A percentile compares a stretch with the other conserved stretches of the same genome.
Conservation (phyloP, 1,140 invertebrate genomes). For the Cotesia glomerata region DNA sequence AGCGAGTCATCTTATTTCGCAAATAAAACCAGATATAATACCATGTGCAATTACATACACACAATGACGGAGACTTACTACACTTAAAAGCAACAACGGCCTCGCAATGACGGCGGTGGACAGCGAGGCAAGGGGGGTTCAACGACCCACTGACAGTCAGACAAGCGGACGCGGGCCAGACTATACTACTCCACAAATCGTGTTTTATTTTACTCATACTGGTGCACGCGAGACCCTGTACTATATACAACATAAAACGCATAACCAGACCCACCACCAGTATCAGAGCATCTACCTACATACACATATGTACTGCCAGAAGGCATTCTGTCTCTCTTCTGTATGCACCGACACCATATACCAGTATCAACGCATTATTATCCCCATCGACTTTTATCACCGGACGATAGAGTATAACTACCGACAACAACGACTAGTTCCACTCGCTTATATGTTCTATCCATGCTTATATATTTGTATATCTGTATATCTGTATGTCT, state of each 20-base stretch:
- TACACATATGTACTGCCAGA: too few relatives aligned
- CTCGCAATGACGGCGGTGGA: constrained; percentile 31
- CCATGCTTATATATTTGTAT: neutral
- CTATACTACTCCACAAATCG: constrained; percentile 39
- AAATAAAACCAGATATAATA: neutral
- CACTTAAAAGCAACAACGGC: neutral
- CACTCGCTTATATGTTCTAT: neutral
- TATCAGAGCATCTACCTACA: too few relatives aligned
- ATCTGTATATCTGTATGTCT: too few relatives aligned
- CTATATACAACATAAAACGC: too few relatives aligned
- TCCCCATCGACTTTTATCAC: constrained; percentile 54
- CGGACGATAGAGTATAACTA: constrained; percentile 41
- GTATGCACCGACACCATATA: neutral
- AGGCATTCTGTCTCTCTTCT: constrained; percentile 10
- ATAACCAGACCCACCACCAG: too few relatives aligned
- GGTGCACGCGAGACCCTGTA: too few relatives aligned
- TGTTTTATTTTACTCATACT: too few relatives aligned
- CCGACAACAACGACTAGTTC: neutral
- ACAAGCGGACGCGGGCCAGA: constrained; percentile 51
- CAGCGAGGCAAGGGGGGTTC: constrained; percentile 44
- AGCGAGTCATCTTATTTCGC: neutral
- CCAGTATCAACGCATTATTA: constrained; percentile 47
- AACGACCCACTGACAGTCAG: constrained; percentile 54
- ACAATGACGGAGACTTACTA: neutral
- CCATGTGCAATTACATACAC: neutral